Percentiles rank a stretch among this genome's conserved stretches.
phyloP scores from a whole-genome alignment of 2,888 invertebrate genomes.

The Caenorhabditis sp. region DNA sequence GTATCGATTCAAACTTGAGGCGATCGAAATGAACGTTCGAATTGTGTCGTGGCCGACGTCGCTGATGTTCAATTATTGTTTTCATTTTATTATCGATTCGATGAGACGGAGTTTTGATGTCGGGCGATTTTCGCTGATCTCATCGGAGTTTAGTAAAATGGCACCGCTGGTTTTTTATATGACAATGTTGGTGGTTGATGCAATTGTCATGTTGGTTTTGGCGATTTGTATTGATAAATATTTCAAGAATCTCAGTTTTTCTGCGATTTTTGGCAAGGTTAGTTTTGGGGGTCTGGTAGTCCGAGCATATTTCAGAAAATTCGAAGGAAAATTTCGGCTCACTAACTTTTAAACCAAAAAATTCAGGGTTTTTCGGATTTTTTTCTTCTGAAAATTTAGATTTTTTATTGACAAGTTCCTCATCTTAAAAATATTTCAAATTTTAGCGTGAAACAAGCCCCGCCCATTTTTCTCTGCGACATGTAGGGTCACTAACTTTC shows the following conservation, averaged over 20 bases:
- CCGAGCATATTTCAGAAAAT: no score
- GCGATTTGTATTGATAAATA: not conserved
- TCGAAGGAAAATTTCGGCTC: no score
- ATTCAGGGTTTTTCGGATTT: no score
- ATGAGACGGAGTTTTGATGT: not conserved
- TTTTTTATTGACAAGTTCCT: no score
- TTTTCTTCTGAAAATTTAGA: no score
- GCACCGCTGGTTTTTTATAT: not conserved
- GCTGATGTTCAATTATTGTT: not conserved
- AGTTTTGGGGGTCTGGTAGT: no score
- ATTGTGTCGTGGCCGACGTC: not conserved
- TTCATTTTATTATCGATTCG: not conserved
- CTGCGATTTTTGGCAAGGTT: not conserved
- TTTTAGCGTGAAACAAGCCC: no score
- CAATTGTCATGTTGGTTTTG: not conserved
- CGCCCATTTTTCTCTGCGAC: no score
- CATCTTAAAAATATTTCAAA: no score
- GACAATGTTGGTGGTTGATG: not conserved
- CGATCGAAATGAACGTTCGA: not conserved
- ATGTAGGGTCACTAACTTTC: no score
- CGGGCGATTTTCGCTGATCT: not conserved
- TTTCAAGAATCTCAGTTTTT: not conserved
- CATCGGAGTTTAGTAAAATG: not conserved
- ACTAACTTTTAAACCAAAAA: no score
- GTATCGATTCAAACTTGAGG: not conserved